Conservation (phyloP, 1,140 invertebrate species). For the Andricus grossulariae region DNA sequence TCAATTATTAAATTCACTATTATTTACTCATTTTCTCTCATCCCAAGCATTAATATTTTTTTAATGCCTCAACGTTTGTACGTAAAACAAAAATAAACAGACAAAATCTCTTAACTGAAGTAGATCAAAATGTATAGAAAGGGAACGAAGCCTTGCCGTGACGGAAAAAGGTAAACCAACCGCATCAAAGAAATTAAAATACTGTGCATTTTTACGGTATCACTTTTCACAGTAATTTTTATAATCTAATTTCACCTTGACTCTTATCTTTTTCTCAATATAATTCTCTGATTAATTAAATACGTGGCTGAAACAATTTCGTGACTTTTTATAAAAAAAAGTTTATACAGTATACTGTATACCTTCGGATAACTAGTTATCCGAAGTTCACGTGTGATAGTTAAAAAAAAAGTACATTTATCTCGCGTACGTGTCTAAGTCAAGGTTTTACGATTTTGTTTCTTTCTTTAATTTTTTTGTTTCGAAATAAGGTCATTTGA, state of each 20-base stretch:
- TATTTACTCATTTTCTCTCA: too few relatives aligned
- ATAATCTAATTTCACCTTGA: background rate
- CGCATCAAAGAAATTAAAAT: constrained; percentile 18
- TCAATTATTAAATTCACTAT: too few relatives aligned
- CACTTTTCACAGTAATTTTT: background rate
- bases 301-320: background rate
- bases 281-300: background rate
- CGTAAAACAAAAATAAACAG: background rate
- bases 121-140: constrained; percentile 23
- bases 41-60: too few relatives aligned
- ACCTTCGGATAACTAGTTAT: too few relatives aligned
- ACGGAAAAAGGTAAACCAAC: background rate
- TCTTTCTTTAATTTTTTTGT: too few relatives aligned
- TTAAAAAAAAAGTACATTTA: too few relatives aligned
- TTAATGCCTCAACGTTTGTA: background rate
- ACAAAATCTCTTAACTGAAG: background rate
- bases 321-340: background rate
- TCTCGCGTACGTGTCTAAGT: too few relatives aligned
- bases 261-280: background rate
- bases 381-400: too few relatives aligned
- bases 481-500: too few relatives aligned
- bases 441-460: too few relatives aligned
- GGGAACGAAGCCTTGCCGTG: background rate
- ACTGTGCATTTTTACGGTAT: constrained; percentile 1
- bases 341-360: too few relatives aligned